Conservation (phyloP, 2,888 invertebrate species). For the Lochmaea crataegi region DNA sequence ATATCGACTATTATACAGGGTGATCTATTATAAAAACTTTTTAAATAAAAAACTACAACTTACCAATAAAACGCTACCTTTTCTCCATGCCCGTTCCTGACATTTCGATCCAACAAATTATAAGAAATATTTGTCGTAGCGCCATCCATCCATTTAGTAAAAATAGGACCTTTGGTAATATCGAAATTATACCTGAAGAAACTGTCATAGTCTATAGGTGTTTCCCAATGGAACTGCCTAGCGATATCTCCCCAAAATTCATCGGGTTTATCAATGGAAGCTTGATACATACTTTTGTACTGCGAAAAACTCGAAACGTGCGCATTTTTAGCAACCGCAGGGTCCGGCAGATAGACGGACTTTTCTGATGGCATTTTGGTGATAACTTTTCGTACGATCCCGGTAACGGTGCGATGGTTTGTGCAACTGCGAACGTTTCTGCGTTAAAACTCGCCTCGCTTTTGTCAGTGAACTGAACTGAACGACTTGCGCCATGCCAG, state of each 20-base stretch:
- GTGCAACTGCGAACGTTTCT: background rate
- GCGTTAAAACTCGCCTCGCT: background rate
- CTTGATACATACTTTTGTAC: constrained; percentile 85
- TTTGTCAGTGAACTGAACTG: background rate
- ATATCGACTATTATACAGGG: no score
- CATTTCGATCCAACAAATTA: constrained; percentile 92
- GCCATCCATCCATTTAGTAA: constrained; percentile 95
- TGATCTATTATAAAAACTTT: no score
- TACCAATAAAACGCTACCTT: constrained; percentile 96
- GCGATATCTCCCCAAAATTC: constrained; percentile 94
- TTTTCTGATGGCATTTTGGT: constrained; percentile 70
- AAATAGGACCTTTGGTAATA: constrained; percentile 87
- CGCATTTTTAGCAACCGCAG: constrained; percentile 69
- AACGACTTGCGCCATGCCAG: background rate
- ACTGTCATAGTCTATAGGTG: constrained; percentile 77
- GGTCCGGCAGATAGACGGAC: constrained; percentile 70
- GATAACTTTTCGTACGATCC: background rate
- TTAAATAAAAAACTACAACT: constrained; percentile 63
- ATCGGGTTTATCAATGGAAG: constrained; percentile 88
- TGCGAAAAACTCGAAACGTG: constrained; percentile 78
- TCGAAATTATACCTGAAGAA: constrained; percentile 95
- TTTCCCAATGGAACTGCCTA: constrained; percentile 94
- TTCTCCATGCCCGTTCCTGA: constrained; percentile 89
- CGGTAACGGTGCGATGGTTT: background rate
- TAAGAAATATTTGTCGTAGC: constrained; percentile 96